These are phyloP conservation scores for Podocnemis expansa DNA, from an alignment of 2,113 vertebrate genomes.

Conservation along the genomic window DNA sequence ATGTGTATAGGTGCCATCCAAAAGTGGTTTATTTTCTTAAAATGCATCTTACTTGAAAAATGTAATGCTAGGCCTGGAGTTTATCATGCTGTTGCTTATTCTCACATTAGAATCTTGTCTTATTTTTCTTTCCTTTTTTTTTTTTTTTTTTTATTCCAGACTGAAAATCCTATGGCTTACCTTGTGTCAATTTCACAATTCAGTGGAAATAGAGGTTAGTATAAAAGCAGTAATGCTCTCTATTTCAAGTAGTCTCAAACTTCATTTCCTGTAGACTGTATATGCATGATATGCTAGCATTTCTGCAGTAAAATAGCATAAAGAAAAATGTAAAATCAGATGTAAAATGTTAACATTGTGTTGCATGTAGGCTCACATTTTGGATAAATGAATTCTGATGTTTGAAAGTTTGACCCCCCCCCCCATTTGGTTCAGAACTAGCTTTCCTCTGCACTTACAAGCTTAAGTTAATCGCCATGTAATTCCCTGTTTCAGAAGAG, in stretches of 20 bases:
- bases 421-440: neutral
- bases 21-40: neutral
- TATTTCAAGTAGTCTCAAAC: neutral
- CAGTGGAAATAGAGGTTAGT: constrained; percentile 94
- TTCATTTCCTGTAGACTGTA: neutral
- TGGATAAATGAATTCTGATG: neutral
- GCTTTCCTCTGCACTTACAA: neutral
- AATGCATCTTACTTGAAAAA: neutral
- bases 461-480: neutral
- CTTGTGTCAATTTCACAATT: constrained; percentile 94
- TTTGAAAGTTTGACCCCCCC: neutral
- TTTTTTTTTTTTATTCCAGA: too few relatives aligned
- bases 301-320: accelerated
- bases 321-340: neutral
- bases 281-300: neutral
- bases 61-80: neutral
- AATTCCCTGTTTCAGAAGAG: neutral
- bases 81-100: neutral
- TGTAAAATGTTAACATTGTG: neutral
- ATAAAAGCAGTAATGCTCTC: neutral
- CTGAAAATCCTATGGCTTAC: constrained; percentile 97
- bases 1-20: neutral
- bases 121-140: constrained; percentile 6
- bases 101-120: neutral
- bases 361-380: neutral